Evolutionary conservation across 1,140 invertebrate genomes (phyloP).

Genomic region (Babylonia areolata): DNA sequence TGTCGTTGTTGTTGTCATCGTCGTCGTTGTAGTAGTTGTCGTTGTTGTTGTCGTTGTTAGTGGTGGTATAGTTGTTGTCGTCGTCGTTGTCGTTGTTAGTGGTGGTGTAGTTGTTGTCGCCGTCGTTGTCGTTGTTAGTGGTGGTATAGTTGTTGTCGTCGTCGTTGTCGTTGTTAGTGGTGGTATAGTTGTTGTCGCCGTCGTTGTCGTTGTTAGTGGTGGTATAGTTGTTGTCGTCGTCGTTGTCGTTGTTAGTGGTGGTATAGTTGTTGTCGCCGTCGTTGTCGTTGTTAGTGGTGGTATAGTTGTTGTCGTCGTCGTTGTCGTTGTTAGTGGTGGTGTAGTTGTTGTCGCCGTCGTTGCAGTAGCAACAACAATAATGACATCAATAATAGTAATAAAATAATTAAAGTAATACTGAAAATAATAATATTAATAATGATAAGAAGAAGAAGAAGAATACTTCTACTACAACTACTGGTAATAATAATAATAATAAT

Average conservation of each 20-base stretch:
- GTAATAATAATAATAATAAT: too few species aligned
- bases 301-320: too few species aligned
- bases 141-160: not conserved
- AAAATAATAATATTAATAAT: too few species aligned
- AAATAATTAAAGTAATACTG: not conserved
- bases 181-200: too few species aligned
- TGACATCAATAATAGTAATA: conserved; percentile 16
- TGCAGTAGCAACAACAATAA: conserved; percentile 12
- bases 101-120: not conserved
- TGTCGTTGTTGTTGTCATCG: not conserved
- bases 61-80: not conserved
- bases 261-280: too few species aligned
- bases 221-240: too few species aligned
- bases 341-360: too few species aligned
- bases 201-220: too few species aligned
- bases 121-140: not conserved
- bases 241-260: too few species aligned
- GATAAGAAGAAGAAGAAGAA: not conserved
- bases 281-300: too few species aligned
- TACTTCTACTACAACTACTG: not conserved
- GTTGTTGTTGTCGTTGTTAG: not conserved
- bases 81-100: not conserved
- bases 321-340: too few species aligned
- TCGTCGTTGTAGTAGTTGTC: not conserved
- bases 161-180: not conserved